Evolutionary conservation across 2,113 vertebrate species (phyloP).

Genomic region (Hippoglossus stenolepis): DNA sequence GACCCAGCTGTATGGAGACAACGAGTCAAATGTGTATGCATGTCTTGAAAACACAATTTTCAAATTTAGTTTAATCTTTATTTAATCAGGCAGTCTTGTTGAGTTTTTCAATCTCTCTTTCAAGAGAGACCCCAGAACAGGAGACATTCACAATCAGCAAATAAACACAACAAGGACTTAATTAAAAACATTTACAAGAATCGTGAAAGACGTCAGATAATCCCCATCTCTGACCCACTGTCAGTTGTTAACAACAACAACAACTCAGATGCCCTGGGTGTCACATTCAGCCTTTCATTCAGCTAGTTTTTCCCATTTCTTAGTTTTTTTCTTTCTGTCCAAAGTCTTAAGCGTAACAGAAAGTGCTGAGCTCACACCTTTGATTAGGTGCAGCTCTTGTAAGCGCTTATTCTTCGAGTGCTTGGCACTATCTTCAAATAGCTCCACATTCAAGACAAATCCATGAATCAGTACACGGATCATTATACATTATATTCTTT

Average conservation of each 20-base stretch:
- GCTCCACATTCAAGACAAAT: neutral
- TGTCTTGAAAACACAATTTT: neutral
- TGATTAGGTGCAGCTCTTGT: conserved; percentile 5
- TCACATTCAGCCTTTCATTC: neutral
- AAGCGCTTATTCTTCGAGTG: neutral
- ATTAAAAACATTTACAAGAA: too few relatives aligned
- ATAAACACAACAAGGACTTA: too few relatives aligned
- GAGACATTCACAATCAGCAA: too few relatives aligned
- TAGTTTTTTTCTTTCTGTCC: neutral
- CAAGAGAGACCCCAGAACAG: too few relatives aligned
- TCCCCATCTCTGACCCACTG: neutral
- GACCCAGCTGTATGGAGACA: neutral
- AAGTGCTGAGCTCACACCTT: too few relatives aligned
- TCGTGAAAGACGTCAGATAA: neutral
- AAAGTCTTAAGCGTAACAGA: neutral
- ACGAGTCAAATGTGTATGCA: neutral
- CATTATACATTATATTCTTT: neutral
- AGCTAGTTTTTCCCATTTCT: neutral
- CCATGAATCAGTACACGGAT: neutral
- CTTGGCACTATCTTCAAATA: neutral
- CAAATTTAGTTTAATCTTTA: too few relatives aligned
- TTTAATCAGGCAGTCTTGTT: too few relatives aligned
- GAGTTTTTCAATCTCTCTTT: too few relatives aligned
- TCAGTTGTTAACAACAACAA: conserved; percentile 2
- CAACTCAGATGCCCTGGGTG: neutral